Base-by-base conservation (phyloP, 2,797 vertebrate species). In the Lutjanus argentimaculatus region DNA sequence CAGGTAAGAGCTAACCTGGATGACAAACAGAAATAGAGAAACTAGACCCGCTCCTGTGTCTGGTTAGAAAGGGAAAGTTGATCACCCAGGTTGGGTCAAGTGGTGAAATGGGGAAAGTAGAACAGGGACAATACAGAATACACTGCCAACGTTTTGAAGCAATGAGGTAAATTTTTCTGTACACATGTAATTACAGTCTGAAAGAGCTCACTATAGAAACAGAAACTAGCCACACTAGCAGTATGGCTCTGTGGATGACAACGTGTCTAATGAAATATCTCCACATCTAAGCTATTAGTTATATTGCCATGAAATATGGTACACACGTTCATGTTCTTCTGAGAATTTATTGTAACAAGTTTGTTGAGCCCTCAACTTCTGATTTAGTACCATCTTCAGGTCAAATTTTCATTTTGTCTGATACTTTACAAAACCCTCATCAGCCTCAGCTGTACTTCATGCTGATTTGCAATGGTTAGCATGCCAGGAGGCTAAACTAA, bases 51-150 rank as follows among this genome's bases (percentile, higher is more conserved):
- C 58, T 63, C 21, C 56, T 74, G 63, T 80, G 74, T 72, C 25
- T 66, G 42, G 45, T 43, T 49, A 53, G 53, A 88, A 66, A 89
- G 56, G 58, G 88, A 91, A 90, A 91, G 89, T 62, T 83, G 79
- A 93, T 91, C 79, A 22, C 58, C n/a, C 21, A 16, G 70, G 45
- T 65, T 56, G 61, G 62, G 68, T 80, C 59, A 72, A 72, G 64
- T 70, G 30, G 48, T 75, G 46, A 86, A 84, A 79, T n/a, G 55
- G 16, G 48, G 64, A 82, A 80, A 73, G 46, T n/a, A 55, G 36
- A 73, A 55, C 56, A 21, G 14, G 9, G 30, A 40, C 0, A 2
- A 70, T 11, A 45, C n/a, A 40, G 0, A 2, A 70, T 9, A 45
- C n/a, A 22, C 9, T 16, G 42, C 3, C 8, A 49, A 53, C 19